These are phyloP conservation scores for Staurois parvus DNA, from an alignment of 2,797 vertebrate species.

Conservation along the genomic window DNA sequence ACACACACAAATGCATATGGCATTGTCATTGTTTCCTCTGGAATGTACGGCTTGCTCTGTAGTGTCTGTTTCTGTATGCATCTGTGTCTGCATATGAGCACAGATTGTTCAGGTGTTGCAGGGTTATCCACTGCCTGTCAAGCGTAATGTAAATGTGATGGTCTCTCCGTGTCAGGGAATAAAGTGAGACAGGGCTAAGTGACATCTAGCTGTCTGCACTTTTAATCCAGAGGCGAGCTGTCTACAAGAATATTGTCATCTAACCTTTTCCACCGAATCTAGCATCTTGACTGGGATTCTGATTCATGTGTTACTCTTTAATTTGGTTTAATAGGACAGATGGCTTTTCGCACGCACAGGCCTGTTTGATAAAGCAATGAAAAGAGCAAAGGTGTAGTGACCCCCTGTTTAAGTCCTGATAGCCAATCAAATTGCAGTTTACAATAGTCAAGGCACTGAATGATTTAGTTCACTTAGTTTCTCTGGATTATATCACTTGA, in stretches of 20 bases:
- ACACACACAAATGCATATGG: background rate
- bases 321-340: background rate
- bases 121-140: constrained; percentile 60
- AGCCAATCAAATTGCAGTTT: background rate
- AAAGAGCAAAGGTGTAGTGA: background rate
- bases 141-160: constrained; percentile 74
- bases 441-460: background rate
- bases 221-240: constrained; percentile 62
- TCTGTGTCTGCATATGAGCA: background rate
- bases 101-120: background rate
- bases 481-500: background rate
- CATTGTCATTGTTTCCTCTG: background rate
- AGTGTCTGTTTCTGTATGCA: background rate
- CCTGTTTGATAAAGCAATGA: background rate
- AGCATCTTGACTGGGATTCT: background rate
- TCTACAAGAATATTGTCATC: constrained; percentile 46
- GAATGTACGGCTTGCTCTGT: background rate
- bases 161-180: constrained; percentile 71
- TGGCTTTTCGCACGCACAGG: background rate
- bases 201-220: constrained; percentile 68
- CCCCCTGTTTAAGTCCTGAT: background rate
- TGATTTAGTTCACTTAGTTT: background rate
- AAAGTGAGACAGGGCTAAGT: constrained; percentile 71
- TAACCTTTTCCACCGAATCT: background rate
- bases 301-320: background rate